phyloP scores from a whole-genome alignment of 2,888 invertebrate genomes.

The Drosophila colorata region DNA sequence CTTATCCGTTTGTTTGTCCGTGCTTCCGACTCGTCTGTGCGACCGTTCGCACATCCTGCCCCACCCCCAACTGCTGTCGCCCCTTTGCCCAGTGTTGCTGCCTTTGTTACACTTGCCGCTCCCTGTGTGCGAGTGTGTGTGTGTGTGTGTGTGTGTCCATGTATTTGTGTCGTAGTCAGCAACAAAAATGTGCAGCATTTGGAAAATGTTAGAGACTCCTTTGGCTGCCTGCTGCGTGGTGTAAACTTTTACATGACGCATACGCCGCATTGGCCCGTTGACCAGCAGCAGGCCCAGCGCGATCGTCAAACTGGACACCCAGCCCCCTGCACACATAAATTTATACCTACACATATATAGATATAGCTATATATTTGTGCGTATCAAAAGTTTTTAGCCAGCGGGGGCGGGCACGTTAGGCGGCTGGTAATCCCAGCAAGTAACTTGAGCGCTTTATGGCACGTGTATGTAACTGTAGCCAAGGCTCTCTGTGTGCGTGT shows the following conservation, averaged over 20 bases:
- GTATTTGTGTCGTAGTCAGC: constrained; percentile 61
- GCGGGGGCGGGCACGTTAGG: too few relatives aligned
- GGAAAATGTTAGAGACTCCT: constrained; percentile 61
- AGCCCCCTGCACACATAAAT: neutral
- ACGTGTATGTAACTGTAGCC: constrained; percentile 46
- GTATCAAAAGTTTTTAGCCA: constrained; percentile 23
- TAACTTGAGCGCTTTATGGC: constrained; percentile 76
- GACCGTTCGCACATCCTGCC: constrained; percentile 80
- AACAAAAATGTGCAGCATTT: constrained; percentile 72
- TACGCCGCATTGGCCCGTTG: constrained; percentile 62
- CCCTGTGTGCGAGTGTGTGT: constrained; percentile 12
- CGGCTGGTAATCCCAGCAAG: constrained; percentile 65
- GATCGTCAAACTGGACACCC: constrained; percentile 43
- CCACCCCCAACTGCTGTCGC: constrained; percentile 25
- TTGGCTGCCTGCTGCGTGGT: constrained; percentile 35
- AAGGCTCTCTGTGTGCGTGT: constrained; percentile 34
- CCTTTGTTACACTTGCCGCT: constrained; percentile 34
- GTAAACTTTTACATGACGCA: constrained; percentile 61
- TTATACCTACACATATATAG: neutral
- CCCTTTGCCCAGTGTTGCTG: constrained; percentile 22
- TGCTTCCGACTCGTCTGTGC: constrained; percentile 79
- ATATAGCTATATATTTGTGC: neutral
- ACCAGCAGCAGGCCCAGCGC: constrained; percentile 19
- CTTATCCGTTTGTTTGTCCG: constrained; percentile 80
- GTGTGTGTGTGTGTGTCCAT: constrained; percentile 28